These are phyloP conservation scores for Vidua macroura DNA, from an alignment of 2,113 vertebrate genomes.

Conservation along the genomic window DNA sequence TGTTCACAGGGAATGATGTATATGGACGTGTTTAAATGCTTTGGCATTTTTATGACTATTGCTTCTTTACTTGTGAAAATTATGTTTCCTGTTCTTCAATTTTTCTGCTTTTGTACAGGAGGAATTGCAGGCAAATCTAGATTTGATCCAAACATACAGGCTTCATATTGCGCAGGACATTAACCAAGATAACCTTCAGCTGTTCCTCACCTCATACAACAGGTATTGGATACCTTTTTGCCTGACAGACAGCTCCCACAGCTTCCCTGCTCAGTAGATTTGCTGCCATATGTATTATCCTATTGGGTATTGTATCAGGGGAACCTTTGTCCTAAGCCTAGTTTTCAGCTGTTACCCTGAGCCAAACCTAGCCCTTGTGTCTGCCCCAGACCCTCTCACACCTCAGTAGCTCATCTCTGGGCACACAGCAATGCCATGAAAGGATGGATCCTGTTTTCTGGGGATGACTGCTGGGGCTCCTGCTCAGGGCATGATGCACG, in stretches of 20 bases:
- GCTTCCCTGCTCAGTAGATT: neutral
- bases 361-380: neutral
- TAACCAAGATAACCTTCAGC: slow-evolving; percentile 90
- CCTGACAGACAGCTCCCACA: neutral
- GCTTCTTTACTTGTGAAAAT: neutral
- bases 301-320: neutral
- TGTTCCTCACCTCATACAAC: slow-evolving; percentile 90
- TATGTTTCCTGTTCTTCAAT: neutral
- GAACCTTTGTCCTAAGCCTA: neutral
- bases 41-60: neutral
- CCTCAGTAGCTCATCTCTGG: neutral
- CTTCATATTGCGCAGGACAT: slow-evolving; percentile 94
- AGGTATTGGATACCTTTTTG: slow-evolving; percentile 71
- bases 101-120: slow-evolving; percentile 75
- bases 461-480: neutral
- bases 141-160: slow-evolving; percentile 91
- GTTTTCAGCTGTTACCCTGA: neutral
- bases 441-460: neutral
- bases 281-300: neutral
- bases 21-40: neutral
- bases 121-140: slow-evolving; percentile 88
- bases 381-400: neutral
- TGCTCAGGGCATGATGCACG: neutral
- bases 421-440: neutral
- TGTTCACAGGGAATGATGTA: neutral